Evolutionary conservation across 2,797 vertebrate species (phyloP), one percentile per base, ranked within the genome.

Genomic region (Micropoecilia bifurca): DNA sequence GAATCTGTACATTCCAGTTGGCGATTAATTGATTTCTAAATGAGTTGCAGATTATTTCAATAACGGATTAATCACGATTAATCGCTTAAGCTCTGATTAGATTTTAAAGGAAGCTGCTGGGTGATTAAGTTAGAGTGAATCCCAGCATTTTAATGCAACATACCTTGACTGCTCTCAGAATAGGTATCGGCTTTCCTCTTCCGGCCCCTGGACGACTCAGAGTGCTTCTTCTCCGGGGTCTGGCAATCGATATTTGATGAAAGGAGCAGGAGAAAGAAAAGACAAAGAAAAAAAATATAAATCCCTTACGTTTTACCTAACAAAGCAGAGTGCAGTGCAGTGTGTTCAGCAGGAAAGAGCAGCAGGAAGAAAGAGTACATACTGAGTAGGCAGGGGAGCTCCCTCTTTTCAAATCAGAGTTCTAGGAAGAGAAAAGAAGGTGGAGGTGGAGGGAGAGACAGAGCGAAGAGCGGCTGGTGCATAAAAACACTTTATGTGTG

Each of bases 141-240:
- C 25, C 36, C 14, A 66, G 33, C 10, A 0, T 73, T 79, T 76
- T n/a, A 33, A 43, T 3, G 5, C 50, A 75, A 66, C 95, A 39
- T 92, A 99, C 98, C 98, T 97, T 99, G 98, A 94, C 97, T 99
- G 91, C 97, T 98, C 95, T 99, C 98, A 85, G 97, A 98, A 92
- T 98, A 98, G 90, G 95, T 98, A 90, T 99, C 98, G 75, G 98
- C 98, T 96, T 99, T 99, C 92, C 98, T 97, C 92, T 99, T 99
- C 93, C 98, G 97, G 94, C 98, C 98, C 88, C 98, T 97, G 82
- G 97, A 97, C 87, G 97, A 96, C 80, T 99, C 98, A 0, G 97
- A 97, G 92, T 97, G 97, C 94, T 99, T 99, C 95, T 99, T 99
- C 94, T 99, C 98, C 43, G 98, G 98, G 87, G 98, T 99, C 98